Conservation (phyloP, 2,888 invertebrate genomes). For the Syrphus vitripennis region DNA sequence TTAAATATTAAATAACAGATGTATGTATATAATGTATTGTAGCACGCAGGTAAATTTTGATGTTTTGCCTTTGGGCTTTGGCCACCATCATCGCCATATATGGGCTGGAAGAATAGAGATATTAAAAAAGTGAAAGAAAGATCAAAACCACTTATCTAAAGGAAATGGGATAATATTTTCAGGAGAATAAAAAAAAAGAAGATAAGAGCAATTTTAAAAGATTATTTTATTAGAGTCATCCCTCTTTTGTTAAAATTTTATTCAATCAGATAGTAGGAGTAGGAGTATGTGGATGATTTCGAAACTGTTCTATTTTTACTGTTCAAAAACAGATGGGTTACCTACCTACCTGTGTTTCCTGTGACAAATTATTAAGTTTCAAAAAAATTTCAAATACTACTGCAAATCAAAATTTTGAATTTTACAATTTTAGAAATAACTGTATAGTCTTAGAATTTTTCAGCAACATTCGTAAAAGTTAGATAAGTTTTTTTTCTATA, state of each 20-base stretch:
- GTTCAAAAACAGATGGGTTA: conserved; percentile 33
- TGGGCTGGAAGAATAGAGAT: conserved; percentile 10
- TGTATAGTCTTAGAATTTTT: no score
- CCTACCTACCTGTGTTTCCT: conserved; percentile 50
- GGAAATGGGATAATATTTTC: conserved; percentile 57
- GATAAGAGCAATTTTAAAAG: conserved; percentile 68
- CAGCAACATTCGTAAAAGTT: no score
- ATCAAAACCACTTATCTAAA: conserved; percentile 68
- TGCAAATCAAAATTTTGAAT: no score
- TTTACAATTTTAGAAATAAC: no score
- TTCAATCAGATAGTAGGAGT: neutral
- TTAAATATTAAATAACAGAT: neutral
- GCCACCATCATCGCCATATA: conserved; percentile 54
- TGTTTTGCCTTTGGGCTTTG: conserved; percentile 33
- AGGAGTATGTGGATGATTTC: conserved; percentile 28
- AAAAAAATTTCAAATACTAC: no score
- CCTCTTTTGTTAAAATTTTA: neutral
- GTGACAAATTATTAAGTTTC: conserved; percentile 59
- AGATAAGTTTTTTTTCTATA: no score
- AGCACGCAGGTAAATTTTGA: conserved; percentile 17
- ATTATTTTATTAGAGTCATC: conserved; percentile 41
- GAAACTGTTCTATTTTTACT: neutral
- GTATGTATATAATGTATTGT: neutral
- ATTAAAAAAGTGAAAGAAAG: conserved; percentile 53
- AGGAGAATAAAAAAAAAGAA: conserved; percentile 33